These are phyloP conservation scores for Nycticebus coucang DNA, from an alignment of 2,113 vertebrate genomes.

Conservation along the genomic window DNA sequence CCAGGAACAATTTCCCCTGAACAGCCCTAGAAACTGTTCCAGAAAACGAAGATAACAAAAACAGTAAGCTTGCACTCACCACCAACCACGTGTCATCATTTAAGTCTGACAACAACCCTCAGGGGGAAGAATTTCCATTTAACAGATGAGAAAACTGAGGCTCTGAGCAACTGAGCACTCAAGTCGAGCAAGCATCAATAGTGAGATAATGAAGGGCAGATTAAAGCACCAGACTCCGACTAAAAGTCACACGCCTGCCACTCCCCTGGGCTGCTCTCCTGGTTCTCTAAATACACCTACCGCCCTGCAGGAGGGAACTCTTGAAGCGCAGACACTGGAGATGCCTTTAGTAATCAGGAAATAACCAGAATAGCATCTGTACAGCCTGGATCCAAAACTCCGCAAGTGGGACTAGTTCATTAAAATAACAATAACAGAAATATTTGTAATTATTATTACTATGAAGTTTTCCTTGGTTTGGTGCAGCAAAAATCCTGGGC, in stretches of 20 bases:
- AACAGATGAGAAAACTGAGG: neutral
- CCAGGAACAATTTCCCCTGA: neutral
- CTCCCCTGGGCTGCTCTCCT: neutral
- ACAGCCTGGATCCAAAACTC: neutral
- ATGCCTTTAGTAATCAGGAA: neutral
- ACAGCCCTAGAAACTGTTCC: neutral
- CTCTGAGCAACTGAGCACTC: neutral
- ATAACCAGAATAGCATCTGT: neutral
- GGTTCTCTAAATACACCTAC: neutral
- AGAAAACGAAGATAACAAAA: neutral
- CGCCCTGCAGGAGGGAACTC: neutral
- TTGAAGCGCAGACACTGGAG: neutral
- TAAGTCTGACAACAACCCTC: too few relatives aligned
- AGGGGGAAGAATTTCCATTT: neutral
- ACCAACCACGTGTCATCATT: neutral
- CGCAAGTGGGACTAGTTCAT: neutral
- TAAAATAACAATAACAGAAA: neutral
- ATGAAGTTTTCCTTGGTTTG: neutral
- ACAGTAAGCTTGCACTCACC: neutral
- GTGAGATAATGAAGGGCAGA: neutral
- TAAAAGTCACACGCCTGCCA: neutral
- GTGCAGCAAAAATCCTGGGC: neutral
- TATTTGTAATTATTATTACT: neutral
- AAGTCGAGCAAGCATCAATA: fast-evolving
- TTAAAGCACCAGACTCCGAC: too few relatives aligned